Conservation (phyloP, 2,113 vertebrate species). For the Brachypodius melanocephalos region DNA sequence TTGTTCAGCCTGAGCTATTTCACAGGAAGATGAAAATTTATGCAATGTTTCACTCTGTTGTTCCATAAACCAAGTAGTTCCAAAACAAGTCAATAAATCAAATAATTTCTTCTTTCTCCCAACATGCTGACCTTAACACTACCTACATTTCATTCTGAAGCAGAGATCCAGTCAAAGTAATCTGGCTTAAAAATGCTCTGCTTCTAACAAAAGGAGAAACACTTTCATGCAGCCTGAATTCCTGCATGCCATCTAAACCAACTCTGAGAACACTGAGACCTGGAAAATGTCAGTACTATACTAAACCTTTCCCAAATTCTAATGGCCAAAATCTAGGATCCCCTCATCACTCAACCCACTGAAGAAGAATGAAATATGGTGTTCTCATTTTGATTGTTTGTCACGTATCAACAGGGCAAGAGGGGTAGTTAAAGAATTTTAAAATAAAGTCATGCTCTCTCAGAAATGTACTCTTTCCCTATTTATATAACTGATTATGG, state of each 20-base stretch:
- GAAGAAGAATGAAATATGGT: not conserved
- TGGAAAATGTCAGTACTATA: not conserved
- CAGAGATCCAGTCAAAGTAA: not conserved
- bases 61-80: not conserved
- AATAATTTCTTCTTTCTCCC: not conserved
- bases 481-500: not conserved
- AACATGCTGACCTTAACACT: rapidly evolving
- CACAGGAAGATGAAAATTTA: not conserved
- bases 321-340: not conserved
- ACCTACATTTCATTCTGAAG: not conserved
- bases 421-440: not conserved
- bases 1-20: not conserved
- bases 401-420: not conserved
- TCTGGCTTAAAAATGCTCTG: not conserved
- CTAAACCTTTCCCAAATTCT: not conserved
- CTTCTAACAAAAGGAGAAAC: not conserved
- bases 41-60: not conserved
- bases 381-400: not conserved
- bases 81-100: not conserved
- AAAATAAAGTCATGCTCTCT: not conserved
- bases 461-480: not conserved
- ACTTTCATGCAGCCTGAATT: not conserved
- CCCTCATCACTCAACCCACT: not conserved
- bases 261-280: not conserved
- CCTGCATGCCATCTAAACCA: not conserved